Conservation (phyloP, 2,113 vertebrate genomes). For the Hepsetus odoe region DNA sequence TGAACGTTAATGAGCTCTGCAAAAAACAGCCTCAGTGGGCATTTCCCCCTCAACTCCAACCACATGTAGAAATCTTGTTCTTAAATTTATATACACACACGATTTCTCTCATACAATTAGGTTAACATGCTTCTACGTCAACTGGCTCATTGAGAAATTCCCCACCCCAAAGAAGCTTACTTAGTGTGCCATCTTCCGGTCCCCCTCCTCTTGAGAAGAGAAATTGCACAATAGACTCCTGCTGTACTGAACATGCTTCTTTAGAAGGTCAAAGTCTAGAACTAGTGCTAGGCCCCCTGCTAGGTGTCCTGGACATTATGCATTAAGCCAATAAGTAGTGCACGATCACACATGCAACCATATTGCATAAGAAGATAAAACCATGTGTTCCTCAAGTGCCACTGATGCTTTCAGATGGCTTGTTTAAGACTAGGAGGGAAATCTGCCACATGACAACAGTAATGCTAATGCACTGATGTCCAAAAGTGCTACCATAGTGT, state of each 20-base stretch:
- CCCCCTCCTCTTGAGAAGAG: not conserved
- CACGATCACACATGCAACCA: not conserved
- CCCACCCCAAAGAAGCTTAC: not conserved
- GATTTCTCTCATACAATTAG: not conserved
- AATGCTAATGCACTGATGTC: too few relatives aligned
- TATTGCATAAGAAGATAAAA: constrained; percentile 60
- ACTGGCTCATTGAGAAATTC: not conserved
- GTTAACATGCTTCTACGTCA: not conserved
- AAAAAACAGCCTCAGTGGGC: too few relatives aligned
- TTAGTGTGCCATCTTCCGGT: not conserved
- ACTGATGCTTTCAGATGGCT: constrained; percentile 3
- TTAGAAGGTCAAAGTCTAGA: too few relatives aligned
- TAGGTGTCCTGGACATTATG: not conserved
- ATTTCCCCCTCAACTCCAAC: too few relatives aligned
- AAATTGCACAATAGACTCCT: constrained; percentile 10
- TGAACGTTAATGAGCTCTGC: not conserved
- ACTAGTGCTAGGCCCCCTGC: too few relatives aligned
- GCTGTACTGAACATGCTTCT: constrained; percentile 18
- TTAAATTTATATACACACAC: too few relatives aligned
- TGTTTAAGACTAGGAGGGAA: not conserved
- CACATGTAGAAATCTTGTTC: too few relatives aligned
- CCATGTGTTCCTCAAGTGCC: constrained; percentile 50
- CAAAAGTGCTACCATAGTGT: too few relatives aligned
- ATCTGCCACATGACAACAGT: too few relatives aligned
- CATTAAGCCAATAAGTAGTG: not conserved